These are phyloP conservation scores for Tetrapedia diversipes DNA, from an alignment of 2,888 invertebrate genomes.

Conservation along the genomic window DNA sequence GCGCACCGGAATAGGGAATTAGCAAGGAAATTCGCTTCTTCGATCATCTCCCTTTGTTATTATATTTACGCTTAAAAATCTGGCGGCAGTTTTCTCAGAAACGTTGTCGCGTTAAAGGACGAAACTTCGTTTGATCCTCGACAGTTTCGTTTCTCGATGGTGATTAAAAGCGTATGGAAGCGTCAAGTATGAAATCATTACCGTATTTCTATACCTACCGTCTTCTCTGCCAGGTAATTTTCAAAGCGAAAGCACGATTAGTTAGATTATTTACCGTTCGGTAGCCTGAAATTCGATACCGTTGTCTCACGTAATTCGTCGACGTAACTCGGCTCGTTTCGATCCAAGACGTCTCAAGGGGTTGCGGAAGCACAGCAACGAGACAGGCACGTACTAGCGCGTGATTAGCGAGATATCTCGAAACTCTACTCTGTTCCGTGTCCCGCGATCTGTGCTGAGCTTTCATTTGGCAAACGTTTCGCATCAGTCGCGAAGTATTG, in stretches of 20 bases:
- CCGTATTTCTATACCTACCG: too few relatives aligned
- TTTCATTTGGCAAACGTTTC: slow-evolving; percentile 59
- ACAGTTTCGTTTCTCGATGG: background rate
- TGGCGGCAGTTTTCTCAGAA: slow-evolving; percentile 23
- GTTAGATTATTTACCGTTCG: background rate
- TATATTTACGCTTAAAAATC: slow-evolving; percentile 19
- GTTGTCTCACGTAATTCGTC: background rate
- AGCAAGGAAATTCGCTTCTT: slow-evolving; percentile 20
- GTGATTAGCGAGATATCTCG: slow-evolving; percentile 49
- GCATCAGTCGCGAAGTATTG: slow-evolving; percentile 59
- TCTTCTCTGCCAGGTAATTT: too few relatives aligned
- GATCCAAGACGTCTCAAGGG: slow-evolving; percentile 2
- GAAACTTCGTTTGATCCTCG: background rate
- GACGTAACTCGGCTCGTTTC: background rate
- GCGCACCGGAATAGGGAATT: slow-evolving; percentile 16
- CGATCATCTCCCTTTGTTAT: slow-evolving; percentile 21
- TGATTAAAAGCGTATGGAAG: background rate
- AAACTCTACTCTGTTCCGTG: background rate
- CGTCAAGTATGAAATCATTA: too few relatives aligned
- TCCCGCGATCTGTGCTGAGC: slow-evolving; percentile 45
- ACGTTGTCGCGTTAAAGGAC: slow-evolving; percentile 4
- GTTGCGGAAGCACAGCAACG: background rate
- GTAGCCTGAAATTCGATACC: background rate
- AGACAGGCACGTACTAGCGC: slow-evolving; percentile 4
- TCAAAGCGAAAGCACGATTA: too few relatives aligned